Conservation (phyloP, 2,888 invertebrate genomes). For the Geotrupes spiniger region DNA sequence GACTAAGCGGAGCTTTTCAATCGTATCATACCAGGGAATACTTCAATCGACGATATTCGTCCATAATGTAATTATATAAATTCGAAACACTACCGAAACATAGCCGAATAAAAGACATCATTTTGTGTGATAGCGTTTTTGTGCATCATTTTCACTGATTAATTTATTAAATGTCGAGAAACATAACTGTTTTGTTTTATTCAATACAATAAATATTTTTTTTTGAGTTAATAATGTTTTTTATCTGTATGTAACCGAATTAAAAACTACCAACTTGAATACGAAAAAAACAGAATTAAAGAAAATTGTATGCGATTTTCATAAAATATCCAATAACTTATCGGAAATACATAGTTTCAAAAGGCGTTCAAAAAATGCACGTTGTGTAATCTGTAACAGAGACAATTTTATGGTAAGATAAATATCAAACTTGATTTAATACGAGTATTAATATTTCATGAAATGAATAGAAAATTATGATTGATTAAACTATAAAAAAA, state of each 20-base stretch:
- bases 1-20: slow-evolving; percentile 66
- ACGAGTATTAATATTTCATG: no score
- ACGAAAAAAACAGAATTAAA: no score
- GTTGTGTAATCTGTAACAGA: no score
- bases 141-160: slow-evolving; percentile 47
- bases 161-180: neutral
- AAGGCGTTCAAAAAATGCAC: no score
- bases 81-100: neutral
- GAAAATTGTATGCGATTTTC: no score
- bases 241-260: neutral
- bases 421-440: no score
- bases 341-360: no score
- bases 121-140: slow-evolving; percentile 13
- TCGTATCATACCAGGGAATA: slow-evolving; percentile 73
- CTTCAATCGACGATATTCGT: slow-evolving; percentile 70
- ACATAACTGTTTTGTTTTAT: neutral
- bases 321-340: no score
- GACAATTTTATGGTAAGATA: no score
- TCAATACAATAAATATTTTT: neutral
- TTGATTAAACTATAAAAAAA: no score
- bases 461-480: no score
- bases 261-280: neutral
- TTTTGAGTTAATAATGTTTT: neutral
- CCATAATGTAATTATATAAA: slow-evolving; percentile 11
- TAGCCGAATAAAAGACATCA: slow-evolving; percentile 7